phyloP scores from a whole-genome alignment of 2,888 invertebrate genomes.

The Kryphioiulus occultus region DNA sequence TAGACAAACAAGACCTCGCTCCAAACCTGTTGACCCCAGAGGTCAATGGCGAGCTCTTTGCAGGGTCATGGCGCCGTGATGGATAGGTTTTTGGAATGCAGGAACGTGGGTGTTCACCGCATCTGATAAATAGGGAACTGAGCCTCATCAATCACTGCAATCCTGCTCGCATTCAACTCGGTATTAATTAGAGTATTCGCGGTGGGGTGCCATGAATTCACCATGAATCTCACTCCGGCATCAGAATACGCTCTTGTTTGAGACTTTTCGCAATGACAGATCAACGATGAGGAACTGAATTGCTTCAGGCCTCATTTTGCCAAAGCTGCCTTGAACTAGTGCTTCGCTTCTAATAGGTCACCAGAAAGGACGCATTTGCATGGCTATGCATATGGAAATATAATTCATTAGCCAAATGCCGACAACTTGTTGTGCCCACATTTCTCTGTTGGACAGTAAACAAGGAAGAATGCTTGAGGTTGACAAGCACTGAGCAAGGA shows the following conservation, averaged over 20 bases:
- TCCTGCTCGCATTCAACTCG: not conserved
- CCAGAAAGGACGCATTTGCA: not conserved
- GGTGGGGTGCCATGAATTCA: not conserved
- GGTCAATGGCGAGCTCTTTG: slow-evolving; percentile 21
- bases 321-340: no score
- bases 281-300: not conserved
- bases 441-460: no score
- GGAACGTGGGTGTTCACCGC: not conserved
- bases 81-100: not conserved
- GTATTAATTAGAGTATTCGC: slow-evolving; percentile 32
- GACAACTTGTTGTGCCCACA: no score
- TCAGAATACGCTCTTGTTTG: slow-evolving; percentile 14
- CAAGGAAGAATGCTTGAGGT: no score
- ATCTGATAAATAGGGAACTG: slow-evolving; percentile 27
- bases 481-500: no score
- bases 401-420: not conserved
- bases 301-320: not conserved
- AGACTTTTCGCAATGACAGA: not conserved
- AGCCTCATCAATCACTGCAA: not conserved
- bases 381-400: not conserved
- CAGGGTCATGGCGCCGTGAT: slow-evolving; percentile 1
- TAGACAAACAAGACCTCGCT: not conserved
- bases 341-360: not conserved
- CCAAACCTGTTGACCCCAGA: slow-evolving; percentile 1
- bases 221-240: not conserved